Conservation (phyloP, 2,113 vertebrate species). For the Pachyramphus minor region DNA sequence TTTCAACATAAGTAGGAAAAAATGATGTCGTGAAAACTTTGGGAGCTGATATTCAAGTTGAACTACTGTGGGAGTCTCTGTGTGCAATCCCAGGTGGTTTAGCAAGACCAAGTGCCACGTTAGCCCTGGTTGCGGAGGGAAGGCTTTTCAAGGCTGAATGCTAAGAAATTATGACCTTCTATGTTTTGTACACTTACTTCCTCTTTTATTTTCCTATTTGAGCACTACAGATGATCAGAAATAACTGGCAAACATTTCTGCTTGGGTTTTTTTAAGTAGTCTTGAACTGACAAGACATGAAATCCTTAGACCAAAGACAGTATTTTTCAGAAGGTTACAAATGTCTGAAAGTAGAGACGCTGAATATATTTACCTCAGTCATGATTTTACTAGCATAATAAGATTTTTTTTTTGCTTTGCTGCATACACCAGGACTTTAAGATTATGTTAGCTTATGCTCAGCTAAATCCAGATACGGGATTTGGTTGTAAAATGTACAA, state of each 20-base stretch:
- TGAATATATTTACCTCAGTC: conserved; percentile 20
- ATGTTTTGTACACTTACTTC: neutral
- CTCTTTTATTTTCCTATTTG: neutral
- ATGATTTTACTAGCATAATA: conserved; percentile 23
- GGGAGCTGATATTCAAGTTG: neutral
- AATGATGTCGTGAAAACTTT: neutral
- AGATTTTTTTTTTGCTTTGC: conserved; percentile 29
- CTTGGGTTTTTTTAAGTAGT: neutral
- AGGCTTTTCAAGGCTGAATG: neutral
- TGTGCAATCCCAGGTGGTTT: neutral
- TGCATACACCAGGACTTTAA: conserved; percentile 34
- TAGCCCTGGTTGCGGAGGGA: neutral
- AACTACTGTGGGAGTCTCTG: neutral
- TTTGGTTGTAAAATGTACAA: conserved; percentile 52
- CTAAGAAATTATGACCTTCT: neutral
- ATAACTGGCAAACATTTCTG: neutral
- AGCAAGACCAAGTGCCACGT: neutral
- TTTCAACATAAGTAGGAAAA: neutral
- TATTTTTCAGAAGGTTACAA: conserved; percentile 14
- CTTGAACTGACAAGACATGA: neutral
- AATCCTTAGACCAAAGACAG: neutral
- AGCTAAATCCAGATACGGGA: conserved; percentile 1
- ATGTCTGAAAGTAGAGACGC: neutral
- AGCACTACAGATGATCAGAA: neutral
- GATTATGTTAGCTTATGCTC: conserved; percentile 25